Percentiles rank a stretch among this genome's conserved stretches.
These are phyloP conservation scores for Halcyon badia DNA, from an alignment of 2,797 vertebrate genomes.

Conservation along the genomic window DNA sequence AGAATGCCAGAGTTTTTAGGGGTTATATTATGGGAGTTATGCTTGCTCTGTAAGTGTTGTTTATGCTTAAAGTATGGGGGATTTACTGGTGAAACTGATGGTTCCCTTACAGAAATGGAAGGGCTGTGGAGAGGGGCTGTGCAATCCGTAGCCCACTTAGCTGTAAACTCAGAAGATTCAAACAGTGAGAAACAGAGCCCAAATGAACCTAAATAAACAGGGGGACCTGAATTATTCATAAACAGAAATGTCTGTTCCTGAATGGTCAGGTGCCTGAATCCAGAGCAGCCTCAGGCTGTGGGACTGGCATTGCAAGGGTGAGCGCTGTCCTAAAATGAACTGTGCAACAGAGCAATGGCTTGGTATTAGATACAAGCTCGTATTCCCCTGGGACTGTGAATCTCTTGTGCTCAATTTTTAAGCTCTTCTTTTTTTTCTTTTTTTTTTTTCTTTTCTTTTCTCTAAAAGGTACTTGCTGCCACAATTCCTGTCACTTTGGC, in stretches of 20 bases:
- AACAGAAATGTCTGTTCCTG: neutral
- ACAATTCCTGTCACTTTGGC: neutral
- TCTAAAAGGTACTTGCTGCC: neutral
- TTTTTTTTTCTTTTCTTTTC: no score
- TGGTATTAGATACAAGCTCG: neutral
- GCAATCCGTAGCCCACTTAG: neutral
- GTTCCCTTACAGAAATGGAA: neutral
- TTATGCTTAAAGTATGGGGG: neutral
- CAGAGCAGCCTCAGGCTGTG: constrained; percentile 19
- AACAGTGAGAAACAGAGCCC: neutral
- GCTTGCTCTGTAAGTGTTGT: neutral
- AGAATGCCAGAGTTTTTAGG: neutral
- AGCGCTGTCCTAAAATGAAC: constrained; percentile 58
- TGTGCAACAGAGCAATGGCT: neutral
- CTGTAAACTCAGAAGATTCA: neutral
- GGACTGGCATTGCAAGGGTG: constrained; percentile 17
- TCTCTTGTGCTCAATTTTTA: constrained; percentile 20
- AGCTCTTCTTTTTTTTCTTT: neutral
- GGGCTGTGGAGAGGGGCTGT: neutral
- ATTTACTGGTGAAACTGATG: neutral
- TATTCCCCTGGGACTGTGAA: neutral
- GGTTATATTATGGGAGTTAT: neutral
- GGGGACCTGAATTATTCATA: constrained; percentile 19
- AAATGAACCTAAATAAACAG: neutral
- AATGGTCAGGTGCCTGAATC: constrained; percentile 43